Evolutionary conservation across 2,113 vertebrate genomes (phyloP).

Genomic region (Calyptomena viridis): DNA sequence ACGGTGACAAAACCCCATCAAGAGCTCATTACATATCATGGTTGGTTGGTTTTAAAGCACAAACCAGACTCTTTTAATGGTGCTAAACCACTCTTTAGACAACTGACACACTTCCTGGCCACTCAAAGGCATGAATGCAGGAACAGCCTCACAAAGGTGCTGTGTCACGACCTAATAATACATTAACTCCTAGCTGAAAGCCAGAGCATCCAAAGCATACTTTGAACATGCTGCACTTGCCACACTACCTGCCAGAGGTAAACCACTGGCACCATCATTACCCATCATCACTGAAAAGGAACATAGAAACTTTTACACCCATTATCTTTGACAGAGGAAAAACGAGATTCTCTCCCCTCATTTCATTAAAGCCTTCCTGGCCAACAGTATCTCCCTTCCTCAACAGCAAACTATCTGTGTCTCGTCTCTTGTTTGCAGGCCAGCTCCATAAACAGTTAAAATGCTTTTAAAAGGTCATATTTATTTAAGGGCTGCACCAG

Average conservation of each 20-base stretch:
- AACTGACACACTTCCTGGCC: neutral
- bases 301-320: neutral
- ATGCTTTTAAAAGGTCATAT: neutral
- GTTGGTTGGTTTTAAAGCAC: neutral
- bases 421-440: neutral
- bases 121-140: neutral
- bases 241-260: neutral
- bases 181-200: neutral
- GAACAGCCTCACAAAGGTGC: neutral
- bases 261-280: neutral
- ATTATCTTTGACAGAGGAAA: neutral
- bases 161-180: rapidly evolving
- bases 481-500: neutral
- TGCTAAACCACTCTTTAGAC: neutral
- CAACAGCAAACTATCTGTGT: neutral
- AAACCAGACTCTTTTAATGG: neutral
- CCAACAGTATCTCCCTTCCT: neutral
- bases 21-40: neutral
- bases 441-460: neutral
- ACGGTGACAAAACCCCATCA: neutral
- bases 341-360: rapidly evolving
- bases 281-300: neutral
- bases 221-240: neutral
- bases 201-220: neutral
- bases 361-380: neutral